A percentile compares a stretch with the other conserved stretches of the same genome.
phyloP scores from a whole-genome alignment of 1,140 invertebrate species.

The Telenomus remus region DNA sequence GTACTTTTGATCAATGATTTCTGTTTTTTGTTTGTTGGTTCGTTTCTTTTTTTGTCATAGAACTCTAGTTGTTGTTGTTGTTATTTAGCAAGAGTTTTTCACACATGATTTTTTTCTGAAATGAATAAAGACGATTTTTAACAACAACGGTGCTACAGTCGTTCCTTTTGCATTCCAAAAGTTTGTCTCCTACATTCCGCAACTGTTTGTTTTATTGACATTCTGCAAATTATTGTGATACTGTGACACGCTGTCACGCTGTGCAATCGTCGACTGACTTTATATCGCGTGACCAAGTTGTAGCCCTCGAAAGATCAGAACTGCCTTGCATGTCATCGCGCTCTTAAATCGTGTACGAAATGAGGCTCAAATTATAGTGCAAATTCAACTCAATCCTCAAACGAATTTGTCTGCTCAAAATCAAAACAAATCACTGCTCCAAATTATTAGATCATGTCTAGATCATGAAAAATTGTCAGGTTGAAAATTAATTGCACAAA shows the following conservation, averaged over 20 bases:
- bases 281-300: conserved; percentile 55
- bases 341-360: conserved; percentile 48
- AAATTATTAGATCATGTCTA: conserved; percentile 24
- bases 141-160: background rate
- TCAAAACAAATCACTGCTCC: conserved; percentile 40
- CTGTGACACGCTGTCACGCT: conserved; percentile 44
- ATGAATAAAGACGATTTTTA: background rate
- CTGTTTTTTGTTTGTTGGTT: conserved; percentile 45
- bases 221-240: conserved; percentile 56
- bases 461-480: background rate
- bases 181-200: background rate
- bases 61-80: conserved; percentile 54
- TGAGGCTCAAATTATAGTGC: conserved; percentile 57
- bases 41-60: conserved; percentile 52
- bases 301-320: conserved; percentile 54
- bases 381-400: conserved; percentile 55
- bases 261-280: conserved; percentile 55
- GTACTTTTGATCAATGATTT: conserved; percentile 57
- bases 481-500: too few species aligned
- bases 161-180: background rate
- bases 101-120: conserved; percentile 28
- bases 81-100: conserved; percentile 48
- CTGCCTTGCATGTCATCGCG: conserved; percentile 59
- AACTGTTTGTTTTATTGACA: conserved; percentile 37
- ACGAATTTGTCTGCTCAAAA: conserved; percentile 55